Evolutionary conservation across 2,113 vertebrate genomes (phyloP), one percentile per base, ranked within the genome.

Genomic region (Vulpes vulpes): DNA sequence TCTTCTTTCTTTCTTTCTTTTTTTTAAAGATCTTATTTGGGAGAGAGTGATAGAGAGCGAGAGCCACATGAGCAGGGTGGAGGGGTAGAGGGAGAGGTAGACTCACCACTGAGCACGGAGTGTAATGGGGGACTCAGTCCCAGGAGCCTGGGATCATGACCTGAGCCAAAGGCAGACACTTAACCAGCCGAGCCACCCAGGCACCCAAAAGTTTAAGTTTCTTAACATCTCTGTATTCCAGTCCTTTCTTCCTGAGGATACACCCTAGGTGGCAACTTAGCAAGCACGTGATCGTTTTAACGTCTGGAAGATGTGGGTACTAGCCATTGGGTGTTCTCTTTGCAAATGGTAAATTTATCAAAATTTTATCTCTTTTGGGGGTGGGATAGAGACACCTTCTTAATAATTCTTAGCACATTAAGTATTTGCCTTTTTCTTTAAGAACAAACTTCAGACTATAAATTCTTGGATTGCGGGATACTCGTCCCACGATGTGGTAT

Each of bases 391-490:
- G 74, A 74, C 10, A n/a, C 27, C 25, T 51, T 69, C 43, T 30
- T 51, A 53, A 43, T 84, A 60, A 94, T 62, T 94, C 20, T 80
- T 76, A 64, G 49, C n/a, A 73, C 22, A 51, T 1, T n/a, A 51
- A 94, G 32, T 35, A 16, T 84, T 95, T 80, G 57, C 71, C 53
- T 78, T 90, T 78, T 62, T 62, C n/a, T 82, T 53, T 78, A 85
- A 91, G 35, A 85, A 32, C 20, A 14, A 86, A 91, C 12, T n/a
- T 62, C 30, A 55, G 23, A 51, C 30, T 85, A 27, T 79, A 51
- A 10, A 19, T 86, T 69, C 22, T 38, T 69, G 20, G 67, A 62
- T 43, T 82, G 57, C 14, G 55, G 27, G 80, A 27, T 59, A 67
- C 62, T 69, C 82, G 59, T 71, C 53, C 53, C 16, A 60, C 15